Conservation (phyloP, 1,140 invertebrate genomes). For the Vanessa tameamea region DNA sequence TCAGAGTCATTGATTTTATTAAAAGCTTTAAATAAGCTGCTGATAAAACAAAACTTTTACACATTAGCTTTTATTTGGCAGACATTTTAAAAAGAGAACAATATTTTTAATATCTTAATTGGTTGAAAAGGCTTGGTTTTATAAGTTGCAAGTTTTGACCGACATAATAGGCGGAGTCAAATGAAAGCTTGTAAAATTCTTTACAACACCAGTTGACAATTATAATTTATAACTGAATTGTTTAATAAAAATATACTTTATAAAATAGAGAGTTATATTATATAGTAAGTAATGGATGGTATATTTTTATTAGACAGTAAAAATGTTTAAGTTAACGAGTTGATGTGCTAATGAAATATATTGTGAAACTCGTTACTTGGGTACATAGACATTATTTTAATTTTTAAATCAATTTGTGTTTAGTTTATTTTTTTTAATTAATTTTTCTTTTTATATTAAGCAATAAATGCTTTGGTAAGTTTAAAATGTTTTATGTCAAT, state of each 20-base stretch:
- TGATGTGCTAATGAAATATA: neutral
- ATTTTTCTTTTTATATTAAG: neutral
- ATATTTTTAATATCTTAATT: too few species aligned
- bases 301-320: slow-evolving; percentile 26
- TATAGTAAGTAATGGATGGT: slow-evolving; percentile 18
- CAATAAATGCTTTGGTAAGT: neutral
- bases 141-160: too few species aligned
- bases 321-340: neutral
- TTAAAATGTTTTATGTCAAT: slow-evolving; percentile 7
- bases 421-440: neutral
- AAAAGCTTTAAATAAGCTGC: too few species aligned
- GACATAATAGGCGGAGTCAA: too few species aligned
- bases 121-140: too few species aligned
- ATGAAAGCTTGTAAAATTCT: neutral
- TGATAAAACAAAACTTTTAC: too few species aligned
- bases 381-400: neutral
- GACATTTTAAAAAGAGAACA: too few species aligned
- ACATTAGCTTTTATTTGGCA: too few species aligned
- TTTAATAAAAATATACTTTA: slow-evolving; percentile 12
- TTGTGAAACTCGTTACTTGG: neutral
- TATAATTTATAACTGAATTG: neutral
- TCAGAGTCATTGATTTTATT: too few species aligned
- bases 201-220: neutral
- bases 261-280: slow-evolving; percentile 23
- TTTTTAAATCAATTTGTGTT: neutral